Base-by-base conservation (phyloP, 2,797 vertebrate species). In the Sylvilagus floridanus region DNA sequence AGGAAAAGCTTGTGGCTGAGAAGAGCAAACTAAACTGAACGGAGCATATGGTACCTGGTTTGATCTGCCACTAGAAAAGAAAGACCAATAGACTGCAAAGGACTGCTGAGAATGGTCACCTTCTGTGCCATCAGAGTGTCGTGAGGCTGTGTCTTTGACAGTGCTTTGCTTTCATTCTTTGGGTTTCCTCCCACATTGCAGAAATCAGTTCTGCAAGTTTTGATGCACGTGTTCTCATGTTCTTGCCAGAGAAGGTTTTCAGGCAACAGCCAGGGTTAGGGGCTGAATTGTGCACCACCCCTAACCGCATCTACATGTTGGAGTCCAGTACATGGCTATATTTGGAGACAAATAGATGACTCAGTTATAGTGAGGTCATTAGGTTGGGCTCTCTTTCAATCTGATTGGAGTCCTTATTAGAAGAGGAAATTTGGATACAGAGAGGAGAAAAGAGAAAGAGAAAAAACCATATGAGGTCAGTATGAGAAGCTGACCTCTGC, bases 171-270 rank as follows among this genome's bases (percentile, higher is more conserved):
- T 37, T 77, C 24, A 4, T 79, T 21, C 47, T n/a, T 85, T 78
- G 21, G 14, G 26, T 21, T 28, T n/a, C 47, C 7, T 5, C 7
- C n/a, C 14, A 0, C 13, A 1, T 30, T 26, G 1, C 9, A 69
- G 81, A 84, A 47, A 72, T 3, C 10, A 7, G 71, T 88, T 52
- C 69, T 22, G 0, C 16, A 75, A 50, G 14, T 32, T 35, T 83
- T 69, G 42, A 66, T 76, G 12, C 3, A 66, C 19, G 3, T 26
- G 21, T 24, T 76, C 86, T 90, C 5, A 37, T 57, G 7, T 57
- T 77, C 17, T 95, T 16, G 24, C 7, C 21, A 47, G n/a, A 69
- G 65, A 87, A 90, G 3, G 16, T 21, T 68, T 94, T 68, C 28
- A 89, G 84, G 19, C 9, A 84, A 52, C 12, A 81, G 2, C 10